Conservation (phyloP, 2,888 invertebrate genomes). For the Liodrosophila aerea region DNA sequence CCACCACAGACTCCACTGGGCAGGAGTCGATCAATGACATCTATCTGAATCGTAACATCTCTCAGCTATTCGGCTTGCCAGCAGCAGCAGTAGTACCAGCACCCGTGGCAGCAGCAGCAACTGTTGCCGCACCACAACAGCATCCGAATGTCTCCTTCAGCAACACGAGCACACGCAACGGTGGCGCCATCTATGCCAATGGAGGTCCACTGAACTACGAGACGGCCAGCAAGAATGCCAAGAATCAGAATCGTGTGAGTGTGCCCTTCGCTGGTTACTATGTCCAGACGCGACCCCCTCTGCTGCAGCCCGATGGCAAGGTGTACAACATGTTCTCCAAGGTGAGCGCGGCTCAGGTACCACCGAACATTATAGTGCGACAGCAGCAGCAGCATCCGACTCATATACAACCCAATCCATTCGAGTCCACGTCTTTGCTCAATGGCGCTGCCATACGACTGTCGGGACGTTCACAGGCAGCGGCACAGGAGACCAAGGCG, state of each 20-base stretch:
- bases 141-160: conserved; percentile 79
- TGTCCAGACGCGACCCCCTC: conserved; percentile 65
- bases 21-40: conserved; percentile 80
- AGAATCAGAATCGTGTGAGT: conserved; percentile 62
- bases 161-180: conserved; percentile 60
- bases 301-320: conserved; percentile 67
- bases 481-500: conserved; percentile 27
- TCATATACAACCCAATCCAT: conserved; percentile 11
- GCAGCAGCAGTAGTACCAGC: conserved; percentile 28
- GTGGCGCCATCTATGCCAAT: conserved; percentile 63
- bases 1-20: conserved; percentile 29
- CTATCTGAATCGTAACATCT: conserved; percentile 79
- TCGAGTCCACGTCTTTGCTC: conserved; percentile 47
- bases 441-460: conserved; percentile 54
- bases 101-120: conserved; percentile 12
- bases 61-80: conserved; percentile 77
- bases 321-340: conserved; percentile 81
- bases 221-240: conserved; percentile 79
- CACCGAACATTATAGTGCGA: conserved; percentile 63
- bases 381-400: conserved; percentile 47
- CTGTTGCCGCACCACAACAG: conserved; percentile 41
- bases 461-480: conserved; percentile 60
- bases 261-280: conserved; percentile 68
- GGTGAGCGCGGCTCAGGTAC: conserved; percentile 64
- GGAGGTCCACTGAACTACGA: conserved; percentile 71